Evolutionary conservation across 2,888 invertebrate genomes (phyloP).

Genomic region (Meandrusa payeni): DNA sequence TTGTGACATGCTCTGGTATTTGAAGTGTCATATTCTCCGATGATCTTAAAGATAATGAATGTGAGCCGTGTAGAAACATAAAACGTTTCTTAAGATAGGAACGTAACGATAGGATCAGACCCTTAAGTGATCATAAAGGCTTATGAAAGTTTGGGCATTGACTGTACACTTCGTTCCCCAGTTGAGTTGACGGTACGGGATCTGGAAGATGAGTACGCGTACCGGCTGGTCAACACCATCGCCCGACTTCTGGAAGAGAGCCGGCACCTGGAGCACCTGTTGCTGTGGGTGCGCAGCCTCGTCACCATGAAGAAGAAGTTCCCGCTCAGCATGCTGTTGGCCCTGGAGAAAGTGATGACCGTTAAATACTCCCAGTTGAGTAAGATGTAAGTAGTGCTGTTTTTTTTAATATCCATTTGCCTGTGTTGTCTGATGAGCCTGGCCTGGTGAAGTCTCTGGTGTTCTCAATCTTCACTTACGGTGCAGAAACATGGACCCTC

Average conservation of each 20-base stretch:
- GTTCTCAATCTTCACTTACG: too few species aligned
- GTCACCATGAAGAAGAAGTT: constrained; percentile 83
- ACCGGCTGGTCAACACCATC: constrained; percentile 86
- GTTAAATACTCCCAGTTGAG: constrained; percentile 89
- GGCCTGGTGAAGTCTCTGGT: too few species aligned
- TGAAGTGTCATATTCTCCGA: too few species aligned
- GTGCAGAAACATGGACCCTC: too few species aligned
- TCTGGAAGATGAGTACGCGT: constrained; percentile 88
- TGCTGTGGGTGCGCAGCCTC: constrained; percentile 88
- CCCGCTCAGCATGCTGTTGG: constrained; percentile 84
- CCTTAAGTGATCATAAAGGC: too few species aligned
- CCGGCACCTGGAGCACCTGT: constrained; percentile 93
- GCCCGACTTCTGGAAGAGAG: constrained; percentile 88
- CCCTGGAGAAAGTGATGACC: constrained; percentile 89
- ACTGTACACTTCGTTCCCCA: constrained; percentile 70
- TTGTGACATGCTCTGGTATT: too few species aligned
- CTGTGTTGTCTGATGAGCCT: too few species aligned
- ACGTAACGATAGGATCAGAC: too few species aligned
- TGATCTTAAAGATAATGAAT: too few species aligned
- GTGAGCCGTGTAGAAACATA: too few species aligned
- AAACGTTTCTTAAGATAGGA: too few species aligned
- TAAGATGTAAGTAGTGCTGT: constrained; percentile 88
- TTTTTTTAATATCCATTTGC: constrained; percentile 1
- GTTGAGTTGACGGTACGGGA: constrained; percentile 87
- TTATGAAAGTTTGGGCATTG: too few species aligned